Evolutionary conservation across 2,888 invertebrate genomes (phyloP).

Genomic region (Sinodicranocentrus sp.): DNA sequence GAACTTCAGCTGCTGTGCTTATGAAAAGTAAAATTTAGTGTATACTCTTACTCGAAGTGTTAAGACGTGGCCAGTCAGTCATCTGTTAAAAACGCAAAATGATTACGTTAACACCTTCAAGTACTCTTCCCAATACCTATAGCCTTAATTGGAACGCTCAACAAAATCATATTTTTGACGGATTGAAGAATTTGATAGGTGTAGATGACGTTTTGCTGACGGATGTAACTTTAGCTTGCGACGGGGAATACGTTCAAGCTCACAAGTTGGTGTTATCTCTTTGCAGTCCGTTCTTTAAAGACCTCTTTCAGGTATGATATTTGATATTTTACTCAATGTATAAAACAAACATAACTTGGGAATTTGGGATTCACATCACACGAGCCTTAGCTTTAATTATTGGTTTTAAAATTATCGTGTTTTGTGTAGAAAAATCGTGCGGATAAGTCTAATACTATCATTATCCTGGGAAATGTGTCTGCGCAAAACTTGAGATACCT

Average conservation of each 20-base stretch:
- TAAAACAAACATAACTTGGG: neutral
- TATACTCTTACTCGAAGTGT: no score
- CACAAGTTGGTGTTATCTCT: slow-evolving; percentile 72
- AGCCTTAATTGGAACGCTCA: slow-evolving; percentile 70
- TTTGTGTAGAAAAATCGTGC: slow-evolving; percentile 58
- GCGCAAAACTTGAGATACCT: slow-evolving; percentile 71
- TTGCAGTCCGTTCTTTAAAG: slow-evolving; percentile 74
- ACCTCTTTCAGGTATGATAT: slow-evolving; percentile 71
- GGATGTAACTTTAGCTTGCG: slow-evolving; percentile 71
- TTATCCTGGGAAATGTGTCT: slow-evolving; percentile 71
- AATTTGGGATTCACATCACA: no score
- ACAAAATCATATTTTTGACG: slow-evolving; percentile 60
- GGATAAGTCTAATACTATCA: slow-evolving; percentile 62
- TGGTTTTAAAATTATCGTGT: no score
- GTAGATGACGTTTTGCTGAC: slow-evolving; percentile 64
- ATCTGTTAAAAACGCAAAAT: slow-evolving; percentile 37
- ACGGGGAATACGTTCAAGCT: slow-evolving; percentile 70
- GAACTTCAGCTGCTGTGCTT: no score
- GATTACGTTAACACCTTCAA: slow-evolving; percentile 56
- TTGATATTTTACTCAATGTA: neutral
- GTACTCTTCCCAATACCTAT: slow-evolving; percentile 38
- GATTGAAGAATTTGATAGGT: slow-evolving; percentile 35
- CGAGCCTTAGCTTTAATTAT: no score
- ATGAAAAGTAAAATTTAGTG: no score
- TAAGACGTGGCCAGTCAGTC: no score